Base-by-base conservation (phyloP, 2,113 vertebrate genomes). In the Oncorhynchus masou region DNA sequence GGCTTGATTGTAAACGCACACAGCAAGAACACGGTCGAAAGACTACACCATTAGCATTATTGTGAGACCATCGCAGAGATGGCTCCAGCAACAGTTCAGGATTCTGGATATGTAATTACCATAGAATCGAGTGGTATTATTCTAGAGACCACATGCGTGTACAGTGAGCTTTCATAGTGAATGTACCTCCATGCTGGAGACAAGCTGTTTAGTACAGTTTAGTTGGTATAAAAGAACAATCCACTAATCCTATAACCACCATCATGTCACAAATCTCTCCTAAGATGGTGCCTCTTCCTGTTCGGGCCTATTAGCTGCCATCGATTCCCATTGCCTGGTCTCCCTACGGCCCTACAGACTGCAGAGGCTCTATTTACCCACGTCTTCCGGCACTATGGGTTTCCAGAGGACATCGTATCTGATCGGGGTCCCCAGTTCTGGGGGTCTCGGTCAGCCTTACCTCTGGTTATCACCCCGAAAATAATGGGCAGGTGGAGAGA, bases 1-100 rank as follows among this genome's bases (percentile, higher is more conserved):
- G 77, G 72, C 80, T 72, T 74, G 82, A 79, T 78, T 83, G 79
- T 81, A 86, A 81, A 85, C 27, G 19, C 51, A 24, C 76, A 74
- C 69, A 76, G 75, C n/a, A 45, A 29, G 25, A 5, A 85, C 70
- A 49, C 54, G 4, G 20, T 77, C 19, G 66, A 70, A 31, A 84
- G 83, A 70, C 75, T 82, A 76, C 74, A 64, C 12, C 7, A 54
- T 81, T 73, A 66, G 68, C 73, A 80, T 78, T 74, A 31, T 74
- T 48, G 49, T 27, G n/a, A 74, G 75, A 24, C 79, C 24, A 49
- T 62, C 72, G 72, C 51, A 12, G 3, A 75, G 75, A 69, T 48
- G 49, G 20, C 48, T 20, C 1, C 24, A 70, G 68, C 2, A 12
- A 25, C 1, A 31, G 8, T 66, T 48, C 31, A 29, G 20, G 31